Base-by-base conservation (phyloP, 2,113 vertebrate species). In the Diglossa brunneiventris region DNA sequence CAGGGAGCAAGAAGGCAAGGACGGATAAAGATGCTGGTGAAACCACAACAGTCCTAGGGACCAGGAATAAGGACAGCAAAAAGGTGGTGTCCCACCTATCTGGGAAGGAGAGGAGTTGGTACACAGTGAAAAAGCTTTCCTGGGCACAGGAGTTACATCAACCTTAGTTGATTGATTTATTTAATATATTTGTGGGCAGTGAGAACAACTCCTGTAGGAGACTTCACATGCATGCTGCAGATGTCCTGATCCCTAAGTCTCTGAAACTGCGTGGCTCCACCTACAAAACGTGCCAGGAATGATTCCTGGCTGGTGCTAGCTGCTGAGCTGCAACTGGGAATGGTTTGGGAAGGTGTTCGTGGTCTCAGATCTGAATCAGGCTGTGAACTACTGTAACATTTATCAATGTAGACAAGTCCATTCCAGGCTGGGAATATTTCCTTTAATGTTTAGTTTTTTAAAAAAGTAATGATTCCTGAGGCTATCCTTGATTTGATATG, bases 221-320 rank as follows among this genome's bases (percentile, higher is more conserved):
- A 58, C 55, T 46, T 76, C 19, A 56, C 31, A 58, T 24, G 23
- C 12, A 6, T 88, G 28, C 10, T 83, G 63, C n/a, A 58, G 41
- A n/a, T 35, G 2, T 52, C 35, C 87, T 26, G 5, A 35, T 66
- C n/a, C 18, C 18, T 50, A 88, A 33, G n/a, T 50, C 39, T 80
- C 72, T 77, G 68, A 62, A 92, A 50, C 10, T 11, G 1, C 0
- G 0, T 87, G 58, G 17, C 18, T 76, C 12, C 22, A 23, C 3
- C 9, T 17, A n/a, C 16, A 76, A 72, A 72, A n/a, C n/a, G 15
- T 66, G 14, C 28, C 50, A 85, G 53, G n/a, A 73, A 62, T 22
- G 19, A 46, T 44, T 11, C 23, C 62, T 79, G 39, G 8, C 41
- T 39, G 19, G 9, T 83, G n/a, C 11, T 66, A 33, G 22, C 9